phyloP scores from a whole-genome alignment of 1,140 invertebrate genomes.

The Diprion similis region DNA sequence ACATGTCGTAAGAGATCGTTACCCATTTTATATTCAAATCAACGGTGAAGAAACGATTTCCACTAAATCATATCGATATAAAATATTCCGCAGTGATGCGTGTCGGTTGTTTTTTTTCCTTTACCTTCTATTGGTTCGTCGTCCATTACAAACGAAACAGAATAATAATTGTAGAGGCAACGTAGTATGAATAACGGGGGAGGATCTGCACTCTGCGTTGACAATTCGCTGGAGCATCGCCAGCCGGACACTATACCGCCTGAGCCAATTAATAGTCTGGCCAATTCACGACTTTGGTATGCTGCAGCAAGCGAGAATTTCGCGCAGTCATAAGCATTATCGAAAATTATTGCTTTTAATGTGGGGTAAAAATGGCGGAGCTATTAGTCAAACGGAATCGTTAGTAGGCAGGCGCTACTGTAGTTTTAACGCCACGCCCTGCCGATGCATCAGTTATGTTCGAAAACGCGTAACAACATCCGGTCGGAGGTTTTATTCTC shows the following conservation, averaged over 20 bases:
- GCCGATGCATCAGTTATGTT: not conserved
- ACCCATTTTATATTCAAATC: no score
- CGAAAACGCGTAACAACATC: not conserved
- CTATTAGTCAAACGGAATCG: not conserved
- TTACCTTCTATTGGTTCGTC: no score
- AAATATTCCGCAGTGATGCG: no score
- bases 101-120: no score
- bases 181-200: no score
- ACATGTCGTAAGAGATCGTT: no score
- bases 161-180: no score
- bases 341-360: conserved; percentile 1
- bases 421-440: not conserved
- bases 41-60: no score
- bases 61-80: no score
- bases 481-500: not conserved
- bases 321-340: not conserved
- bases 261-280: conserved; percentile 4
- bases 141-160: no score
- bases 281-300: not conserved
- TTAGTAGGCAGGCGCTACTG: not conserved
- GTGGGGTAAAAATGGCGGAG: not conserved
- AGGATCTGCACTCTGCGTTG: not conserved
- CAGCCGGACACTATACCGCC: not conserved
- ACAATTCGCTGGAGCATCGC: conserved; percentile 6
- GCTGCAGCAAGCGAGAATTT: not conserved